A percentile compares a stretch with the other conserved stretches of the same genome.
Evolutionary conservation across 2,797 vertebrate genomes (phyloP).

Genomic region (Falco novaeseelandiae): DNA sequence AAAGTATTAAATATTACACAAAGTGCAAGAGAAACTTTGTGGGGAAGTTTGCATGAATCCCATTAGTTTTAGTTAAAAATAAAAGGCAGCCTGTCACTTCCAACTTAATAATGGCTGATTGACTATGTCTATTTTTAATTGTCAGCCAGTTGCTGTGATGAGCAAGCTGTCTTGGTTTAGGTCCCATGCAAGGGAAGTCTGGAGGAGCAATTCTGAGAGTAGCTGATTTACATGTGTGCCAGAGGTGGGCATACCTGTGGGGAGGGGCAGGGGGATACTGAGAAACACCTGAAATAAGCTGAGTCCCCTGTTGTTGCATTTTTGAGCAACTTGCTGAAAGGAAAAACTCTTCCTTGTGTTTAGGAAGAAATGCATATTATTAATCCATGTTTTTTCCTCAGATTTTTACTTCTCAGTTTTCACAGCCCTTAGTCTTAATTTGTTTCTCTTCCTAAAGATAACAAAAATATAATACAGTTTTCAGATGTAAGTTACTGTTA

Average conservation of each 20-base stretch:
- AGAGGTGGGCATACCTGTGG: conserved; percentile 18
- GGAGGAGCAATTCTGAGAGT: not conserved
- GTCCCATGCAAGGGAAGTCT: not conserved
- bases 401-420: not conserved
- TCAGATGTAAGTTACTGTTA: not conserved
- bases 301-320: not conserved
- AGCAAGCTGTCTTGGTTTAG: not conserved
- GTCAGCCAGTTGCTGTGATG: conserved; percentile 23
- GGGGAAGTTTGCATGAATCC: not conserved
- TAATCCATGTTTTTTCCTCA: not conserved
- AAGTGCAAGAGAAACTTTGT: not conserved
- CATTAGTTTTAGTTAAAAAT: conserved; percentile 39
- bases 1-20: not conserved
- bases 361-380: not conserved
- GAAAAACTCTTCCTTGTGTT: not conserved
- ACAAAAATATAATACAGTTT: not conserved
- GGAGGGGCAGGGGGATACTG: not conserved
- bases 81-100: not conserved
- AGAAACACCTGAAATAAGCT: not conserved
- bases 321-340: not conserved
- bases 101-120: conserved; percentile 7
- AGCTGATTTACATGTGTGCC: not conserved
- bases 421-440: not conserved
- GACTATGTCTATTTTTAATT: conserved; percentile 40
- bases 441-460: not conserved